Evolutionary conservation across 2,888 invertebrate genomes (phyloP).

Genomic region (Megamerina dolium): DNA sequence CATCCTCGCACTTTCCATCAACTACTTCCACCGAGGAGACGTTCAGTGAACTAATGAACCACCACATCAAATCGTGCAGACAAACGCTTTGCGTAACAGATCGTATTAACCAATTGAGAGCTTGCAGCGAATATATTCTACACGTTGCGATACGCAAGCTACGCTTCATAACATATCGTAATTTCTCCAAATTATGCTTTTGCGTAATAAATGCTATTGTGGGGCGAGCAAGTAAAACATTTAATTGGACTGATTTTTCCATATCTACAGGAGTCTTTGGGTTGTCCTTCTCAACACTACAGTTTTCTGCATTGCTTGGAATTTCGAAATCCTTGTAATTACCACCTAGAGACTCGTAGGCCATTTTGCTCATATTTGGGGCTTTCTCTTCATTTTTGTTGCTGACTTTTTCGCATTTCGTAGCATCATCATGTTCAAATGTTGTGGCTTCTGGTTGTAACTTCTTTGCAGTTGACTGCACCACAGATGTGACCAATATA

Average conservation of each 20-base stretch:
- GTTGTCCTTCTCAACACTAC: slow-evolving; percentile 8
- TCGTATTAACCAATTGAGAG: slow-evolving; percentile 89
- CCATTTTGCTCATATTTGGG: too few species aligned
- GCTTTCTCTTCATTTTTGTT: slow-evolving; percentile 19
- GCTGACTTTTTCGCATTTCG: slow-evolving; percentile 12
- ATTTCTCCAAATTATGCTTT: slow-evolving; percentile 75
- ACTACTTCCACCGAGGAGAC: slow-evolving; percentile 51
- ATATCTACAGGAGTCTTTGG: slow-evolving; percentile 22
- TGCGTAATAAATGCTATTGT: slow-evolving; percentile 82
- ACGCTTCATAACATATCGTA: slow-evolving; percentile 82
- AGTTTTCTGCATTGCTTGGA: slow-evolving; percentile 2
- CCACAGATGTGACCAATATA: slow-evolving; percentile 48
- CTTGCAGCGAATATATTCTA: slow-evolving; percentile 85
- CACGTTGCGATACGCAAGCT: slow-evolving; percentile 75
- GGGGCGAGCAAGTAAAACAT: slow-evolving; percentile 55
- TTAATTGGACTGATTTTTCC: slow-evolving; percentile 33
- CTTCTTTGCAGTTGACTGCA: slow-evolving; percentile 37
- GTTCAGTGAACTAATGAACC: slow-evolving; percentile 83
- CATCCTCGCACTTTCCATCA: slow-evolving; percentile 37
- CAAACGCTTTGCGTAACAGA: slow-evolving; percentile 87
- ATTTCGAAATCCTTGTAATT: slow-evolving; percentile 10
- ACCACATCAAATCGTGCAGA: slow-evolving; percentile 94
- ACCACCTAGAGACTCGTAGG: too few species aligned
- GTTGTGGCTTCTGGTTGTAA: slow-evolving; percentile 19
- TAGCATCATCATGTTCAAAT: slow-evolving; percentile 2